Conservation (phyloP, 92 coral and sea anemone genomes). For the Porites lobata region DNA sequence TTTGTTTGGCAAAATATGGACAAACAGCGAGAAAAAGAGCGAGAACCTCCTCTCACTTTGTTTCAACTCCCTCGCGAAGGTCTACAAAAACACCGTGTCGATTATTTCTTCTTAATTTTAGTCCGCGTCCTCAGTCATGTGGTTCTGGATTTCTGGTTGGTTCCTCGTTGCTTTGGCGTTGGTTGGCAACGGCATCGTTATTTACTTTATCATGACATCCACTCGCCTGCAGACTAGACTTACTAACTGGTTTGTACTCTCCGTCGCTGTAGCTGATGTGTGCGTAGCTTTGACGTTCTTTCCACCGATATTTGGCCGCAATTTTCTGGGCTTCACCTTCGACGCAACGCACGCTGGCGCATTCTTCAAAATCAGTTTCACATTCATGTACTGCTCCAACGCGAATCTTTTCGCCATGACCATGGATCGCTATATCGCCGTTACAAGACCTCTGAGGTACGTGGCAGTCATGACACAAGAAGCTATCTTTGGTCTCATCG, state of each 20-base stretch:
- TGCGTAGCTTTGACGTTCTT: conserved; percentile 1
- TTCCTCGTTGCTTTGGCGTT: neutral
- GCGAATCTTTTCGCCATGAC: conserved; percentile 48
- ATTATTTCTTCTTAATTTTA: too few species aligned
- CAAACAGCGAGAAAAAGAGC: too few species aligned
- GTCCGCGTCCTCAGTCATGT: neutral
- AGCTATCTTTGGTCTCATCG: conserved; percentile 7
- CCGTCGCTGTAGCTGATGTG: conserved; percentile 1
- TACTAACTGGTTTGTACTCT: neutral
- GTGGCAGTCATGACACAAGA: conserved; percentile 11
- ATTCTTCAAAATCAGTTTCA: conserved; percentile 18
- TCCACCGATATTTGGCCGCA: neutral
- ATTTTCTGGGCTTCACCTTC: neutral
- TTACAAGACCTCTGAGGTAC: conserved; percentile 38
- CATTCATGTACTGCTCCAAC: conserved; percentile 18
- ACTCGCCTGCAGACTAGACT: neutral
- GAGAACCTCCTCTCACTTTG: too few species aligned
- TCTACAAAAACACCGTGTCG: neutral
- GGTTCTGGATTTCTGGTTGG: conserved; percentile 14
- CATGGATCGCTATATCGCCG: conserved; percentile 52
- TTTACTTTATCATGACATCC: neutral
- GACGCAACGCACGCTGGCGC: neutral
- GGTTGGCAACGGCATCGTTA: conserved; percentile 1
- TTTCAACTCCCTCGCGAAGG: neutral
- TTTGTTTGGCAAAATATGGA: too few species aligned